These are phyloP conservation scores for Andrena camellia DNA, from an alignment of 2,888 invertebrate species.

Conservation along the genomic window DNA sequence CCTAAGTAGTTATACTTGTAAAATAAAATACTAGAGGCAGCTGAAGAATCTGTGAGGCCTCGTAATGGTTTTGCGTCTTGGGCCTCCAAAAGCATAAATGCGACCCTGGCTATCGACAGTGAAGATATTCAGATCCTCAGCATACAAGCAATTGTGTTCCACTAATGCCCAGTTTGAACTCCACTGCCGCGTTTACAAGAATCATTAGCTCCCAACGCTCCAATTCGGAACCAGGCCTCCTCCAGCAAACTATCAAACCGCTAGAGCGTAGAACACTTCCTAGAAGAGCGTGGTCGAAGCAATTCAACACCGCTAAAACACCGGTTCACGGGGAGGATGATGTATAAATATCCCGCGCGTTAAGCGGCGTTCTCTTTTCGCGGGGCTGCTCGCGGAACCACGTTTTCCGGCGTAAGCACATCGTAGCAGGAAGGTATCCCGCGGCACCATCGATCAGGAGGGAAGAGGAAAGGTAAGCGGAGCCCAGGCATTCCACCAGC, in stretches of 20 bases:
- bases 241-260: background rate
- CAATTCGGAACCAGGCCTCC: conserved; percentile 3
- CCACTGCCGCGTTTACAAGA: conserved; percentile 7
- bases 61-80: too few relatives aligned
- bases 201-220: conserved; percentile 18
- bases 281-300: conserved; percentile 24
- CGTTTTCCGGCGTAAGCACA: conserved; percentile 50
- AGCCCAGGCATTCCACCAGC: conserved; percentile 20
- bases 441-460: conserved; percentile 57
- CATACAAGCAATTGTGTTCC: too few relatives aligned
- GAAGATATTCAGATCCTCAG: too few relatives aligned
- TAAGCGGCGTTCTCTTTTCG: conserved; percentile 27
- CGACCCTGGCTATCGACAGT: too few relatives aligned
- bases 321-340: conserved; percentile 42
- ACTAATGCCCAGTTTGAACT: background rate
- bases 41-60: too few relatives aligned
- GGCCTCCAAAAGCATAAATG: too few relatives aligned
- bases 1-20: too few relatives aligned
- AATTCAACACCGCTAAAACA: background rate
- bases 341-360: conserved; percentile 48
- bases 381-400: conserved; percentile 19
- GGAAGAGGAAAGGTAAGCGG: conserved; percentile 52
- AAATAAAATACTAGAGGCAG: too few relatives aligned
- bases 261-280: conserved; percentile 10
- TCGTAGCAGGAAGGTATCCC: conserved; percentile 47